phyloP scores from a whole-genome alignment of 2,797 vertebrate genomes.

The Prunella strophiata region DNA sequence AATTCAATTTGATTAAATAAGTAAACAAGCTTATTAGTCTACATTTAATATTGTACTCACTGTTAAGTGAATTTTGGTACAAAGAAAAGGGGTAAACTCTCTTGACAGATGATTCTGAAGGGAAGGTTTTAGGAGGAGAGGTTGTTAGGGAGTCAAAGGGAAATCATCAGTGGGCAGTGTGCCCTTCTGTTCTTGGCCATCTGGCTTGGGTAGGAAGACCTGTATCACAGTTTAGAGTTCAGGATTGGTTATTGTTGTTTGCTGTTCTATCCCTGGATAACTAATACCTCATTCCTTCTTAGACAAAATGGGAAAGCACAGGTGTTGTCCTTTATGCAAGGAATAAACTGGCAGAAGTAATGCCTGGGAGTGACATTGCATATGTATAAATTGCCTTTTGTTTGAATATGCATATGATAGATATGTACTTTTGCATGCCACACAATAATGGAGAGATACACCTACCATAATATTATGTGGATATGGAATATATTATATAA shows the following conservation, averaged over 20 bases:
- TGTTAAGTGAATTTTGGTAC: not conserved
- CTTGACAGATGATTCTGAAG: not conserved
- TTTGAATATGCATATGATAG: not conserved
- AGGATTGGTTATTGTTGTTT: not conserved
- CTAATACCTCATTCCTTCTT: not conserved
- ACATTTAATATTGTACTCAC: not conserved
- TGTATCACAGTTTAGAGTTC: not conserved
- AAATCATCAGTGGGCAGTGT: not conserved
- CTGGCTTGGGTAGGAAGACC: not conserved
- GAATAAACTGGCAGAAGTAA: not conserved
- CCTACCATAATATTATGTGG: not conserved
- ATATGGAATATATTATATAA: not conserved
- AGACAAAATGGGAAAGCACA: not conserved
- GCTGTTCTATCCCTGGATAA: not conserved
- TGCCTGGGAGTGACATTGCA: not conserved
- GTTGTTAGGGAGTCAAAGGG: not conserved
- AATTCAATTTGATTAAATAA: not conserved
- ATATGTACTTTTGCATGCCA: not conserved
- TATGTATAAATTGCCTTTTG: not conserved
- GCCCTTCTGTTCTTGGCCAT: not conserved
- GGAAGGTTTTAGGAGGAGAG: not conserved
- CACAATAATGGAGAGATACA: not conserved
- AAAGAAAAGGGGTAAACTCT: not conserved
- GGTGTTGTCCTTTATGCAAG: not conserved
- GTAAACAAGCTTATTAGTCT: not conserved